Conservation (phyloP, 2,113 vertebrate genomes). For the Suricata suricatta region DNA sequence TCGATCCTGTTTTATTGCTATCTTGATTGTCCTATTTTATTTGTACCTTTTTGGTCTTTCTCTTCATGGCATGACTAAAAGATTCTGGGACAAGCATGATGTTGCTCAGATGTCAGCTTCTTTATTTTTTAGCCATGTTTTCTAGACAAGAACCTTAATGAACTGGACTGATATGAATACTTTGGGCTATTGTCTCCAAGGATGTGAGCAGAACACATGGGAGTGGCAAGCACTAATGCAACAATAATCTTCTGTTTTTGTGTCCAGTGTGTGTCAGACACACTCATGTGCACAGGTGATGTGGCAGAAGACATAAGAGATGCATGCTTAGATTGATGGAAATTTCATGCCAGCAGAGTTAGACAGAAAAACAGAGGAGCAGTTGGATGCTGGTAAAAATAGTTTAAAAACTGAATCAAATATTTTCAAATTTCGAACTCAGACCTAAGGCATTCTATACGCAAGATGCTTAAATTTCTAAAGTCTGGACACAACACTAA, state of each 20-base stretch:
- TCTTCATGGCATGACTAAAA: background rate
- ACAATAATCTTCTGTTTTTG: background rate
- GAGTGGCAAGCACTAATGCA: background rate
- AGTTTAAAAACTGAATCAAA: background rate
- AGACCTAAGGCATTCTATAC: background rate
- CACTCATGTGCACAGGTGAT: background rate
- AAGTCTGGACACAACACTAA: background rate
- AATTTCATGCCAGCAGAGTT: background rate
- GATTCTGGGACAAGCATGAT: background rate
- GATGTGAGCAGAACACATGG: background rate
- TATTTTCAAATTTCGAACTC: background rate
- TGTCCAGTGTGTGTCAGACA: background rate
- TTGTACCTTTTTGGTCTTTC: background rate
- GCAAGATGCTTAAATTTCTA: background rate
- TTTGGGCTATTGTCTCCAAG: background rate
- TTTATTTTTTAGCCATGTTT: background rate
- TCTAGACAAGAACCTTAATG: background rate
- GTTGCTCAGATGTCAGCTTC: background rate
- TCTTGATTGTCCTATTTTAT: background rate
- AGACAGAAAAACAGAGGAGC: background rate
- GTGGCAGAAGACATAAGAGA: background rate
- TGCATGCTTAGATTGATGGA: background rate
- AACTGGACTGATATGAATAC: background rate
- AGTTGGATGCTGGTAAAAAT: background rate
- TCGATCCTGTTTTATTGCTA: background rate